Percentiles rank a stretch among this genome's conserved stretches.
Conservation (phyloP, 2,888 invertebrate genomes). For the Caenorhabditis becei region DNA sequence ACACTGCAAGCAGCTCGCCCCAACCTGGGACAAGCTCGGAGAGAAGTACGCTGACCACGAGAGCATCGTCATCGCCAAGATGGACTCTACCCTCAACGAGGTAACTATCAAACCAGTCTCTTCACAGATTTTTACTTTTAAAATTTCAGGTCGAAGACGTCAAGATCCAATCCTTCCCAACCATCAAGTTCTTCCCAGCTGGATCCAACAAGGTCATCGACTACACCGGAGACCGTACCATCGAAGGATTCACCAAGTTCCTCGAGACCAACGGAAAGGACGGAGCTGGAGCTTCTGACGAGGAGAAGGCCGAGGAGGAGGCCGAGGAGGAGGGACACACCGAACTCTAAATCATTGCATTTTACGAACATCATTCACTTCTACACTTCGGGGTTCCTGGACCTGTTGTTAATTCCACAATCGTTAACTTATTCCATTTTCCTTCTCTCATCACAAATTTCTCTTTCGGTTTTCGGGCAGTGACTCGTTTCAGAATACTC, state of each 20-base stretch:
- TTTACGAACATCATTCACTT: conserved; percentile 13
- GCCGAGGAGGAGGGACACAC: conserved; percentile 75
- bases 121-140: conserved; percentile 1
- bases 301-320: conserved; percentile 80
- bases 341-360: conserved; percentile 69
- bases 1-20: conserved; percentile 97
- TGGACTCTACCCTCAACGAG: conserved; percentile 98
- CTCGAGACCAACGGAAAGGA: conserved; percentile 92
- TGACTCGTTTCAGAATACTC: conserved; percentile 32
- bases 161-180: conserved; percentile 86
- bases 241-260: conserved; percentile 94
- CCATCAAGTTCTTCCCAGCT: conserved; percentile 94
- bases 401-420: conserved; percentile 58
- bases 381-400: conserved; percentile 41
- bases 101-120: conserved; percentile 82
- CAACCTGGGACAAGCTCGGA: conserved; percentile 95
- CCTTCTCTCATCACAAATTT: conserved; percentile 13
- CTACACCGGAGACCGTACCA: conserved; percentile 95
- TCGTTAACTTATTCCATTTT: conserved; percentile 52
- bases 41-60: conserved; percentile 91
- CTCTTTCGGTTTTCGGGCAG: conserved; percentile 23
- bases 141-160: conserved; percentile 78
- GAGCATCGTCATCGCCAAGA: conserved; percentile 94
- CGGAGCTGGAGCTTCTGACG: conserved; percentile 83
- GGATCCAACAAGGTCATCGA: conserved; percentile 91